Conservation (phyloP, 2,797 vertebrate species). For the Hafferia zeledoni region DNA sequence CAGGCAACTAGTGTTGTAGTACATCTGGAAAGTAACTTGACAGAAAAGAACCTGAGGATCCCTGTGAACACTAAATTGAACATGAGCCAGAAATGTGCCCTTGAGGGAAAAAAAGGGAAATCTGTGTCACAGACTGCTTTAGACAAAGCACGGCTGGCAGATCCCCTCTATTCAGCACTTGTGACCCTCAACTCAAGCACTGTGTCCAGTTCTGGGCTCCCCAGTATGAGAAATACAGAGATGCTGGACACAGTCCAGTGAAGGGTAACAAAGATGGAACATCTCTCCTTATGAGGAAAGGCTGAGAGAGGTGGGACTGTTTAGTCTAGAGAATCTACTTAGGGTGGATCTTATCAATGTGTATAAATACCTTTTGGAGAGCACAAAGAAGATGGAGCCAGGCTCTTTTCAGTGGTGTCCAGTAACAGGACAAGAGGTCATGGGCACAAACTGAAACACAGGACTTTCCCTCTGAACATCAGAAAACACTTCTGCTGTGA, state of each 20-base stretch:
- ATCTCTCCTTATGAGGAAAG: neutral
- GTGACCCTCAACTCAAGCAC: neutral
- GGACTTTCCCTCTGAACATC: neutral
- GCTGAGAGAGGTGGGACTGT: neutral
- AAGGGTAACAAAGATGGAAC: neutral
- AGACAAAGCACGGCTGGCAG: neutral
- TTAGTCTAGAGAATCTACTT: neutral
- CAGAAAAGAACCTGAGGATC: neutral
- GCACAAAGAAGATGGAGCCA: neutral
- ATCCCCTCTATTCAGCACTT: neutral
- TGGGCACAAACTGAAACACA: neutral
- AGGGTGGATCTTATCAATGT: neutral
- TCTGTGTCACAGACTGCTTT: accelerated
- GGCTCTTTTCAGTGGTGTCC: neutral
- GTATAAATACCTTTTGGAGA: neutral
- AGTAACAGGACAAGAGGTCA: neutral
- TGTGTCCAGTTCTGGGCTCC: neutral
- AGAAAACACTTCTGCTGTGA: neutral
- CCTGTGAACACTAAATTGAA: neutral
- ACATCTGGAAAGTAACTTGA: neutral
- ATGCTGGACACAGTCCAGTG: neutral
- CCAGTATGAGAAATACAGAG: neutral
- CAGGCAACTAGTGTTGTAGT: neutral
- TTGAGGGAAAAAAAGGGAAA: neutral
- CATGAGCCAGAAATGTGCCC: neutral